Base-by-base conservation (phyloP, 2,113 vertebrate species). In the Catharus fuscescens region DNA sequence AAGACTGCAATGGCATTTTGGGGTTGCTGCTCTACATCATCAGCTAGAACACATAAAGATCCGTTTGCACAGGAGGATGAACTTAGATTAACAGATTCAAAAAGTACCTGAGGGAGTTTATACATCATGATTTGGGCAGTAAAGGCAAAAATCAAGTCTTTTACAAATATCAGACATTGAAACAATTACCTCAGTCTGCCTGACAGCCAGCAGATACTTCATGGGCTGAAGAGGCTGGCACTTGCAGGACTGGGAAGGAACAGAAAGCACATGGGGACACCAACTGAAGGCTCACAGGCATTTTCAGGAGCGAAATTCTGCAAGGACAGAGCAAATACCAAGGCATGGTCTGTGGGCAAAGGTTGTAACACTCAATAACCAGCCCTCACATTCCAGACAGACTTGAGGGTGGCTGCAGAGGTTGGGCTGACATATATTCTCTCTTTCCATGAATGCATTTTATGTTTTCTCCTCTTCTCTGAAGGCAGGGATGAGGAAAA, bases 1-100 rank as follows among this genome's bases (percentile, higher is more conserved):
- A 94, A 92, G 92, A 78, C 64, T 91, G 69, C 56, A 82, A 15
- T 56, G 92, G 50, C 76, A 82, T 73, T 93, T 60, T 92, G 71
- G 70, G 86, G 76, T 44, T 5, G 7, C 59, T 78, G 53, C 62
- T 64, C 74, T 96, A 36, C 36, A 59, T 86, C 64, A 79, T 92
- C 90, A 95, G 81, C 88, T 95, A 83, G 96, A 96, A 93, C 92
- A 96, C 92, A 50, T 80, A 92, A 91, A 29, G n/a, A 80, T 57
- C 71, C 25, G 1, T 69, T 73, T 88, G 74, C 56, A 86, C 44
- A 91, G 61, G 74, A 90, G 79, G 32, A 74, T 78, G 92, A 80
- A 38, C 18, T 88, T 80, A 81, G 57, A 83, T 70, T 80, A 94
- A 92, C 60, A 74, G 56, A 62, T 70, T 76, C 29, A n/a, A 89